Evolutionary conservation across 1,140 invertebrate species (phyloP), one percentile per base, ranked within the genome.

Genomic region (Drosophila busckii): DNA sequence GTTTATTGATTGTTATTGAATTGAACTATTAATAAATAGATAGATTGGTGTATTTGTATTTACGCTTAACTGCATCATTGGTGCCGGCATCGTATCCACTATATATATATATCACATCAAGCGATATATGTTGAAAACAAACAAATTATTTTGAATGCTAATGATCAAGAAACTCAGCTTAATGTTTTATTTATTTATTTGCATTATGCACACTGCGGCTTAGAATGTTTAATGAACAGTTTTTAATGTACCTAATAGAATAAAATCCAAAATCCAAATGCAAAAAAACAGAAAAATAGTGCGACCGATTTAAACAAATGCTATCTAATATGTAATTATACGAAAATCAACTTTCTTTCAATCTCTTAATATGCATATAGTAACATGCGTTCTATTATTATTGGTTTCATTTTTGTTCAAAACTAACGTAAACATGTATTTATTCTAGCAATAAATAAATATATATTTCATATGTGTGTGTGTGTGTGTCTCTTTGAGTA

Each of bases 181-280:
- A 71, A 70, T 84, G 63, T 83, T 84, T 76, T 82, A 82, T 68
- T 66, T 75, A 82, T 85, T 85, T 85, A 85, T 85, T 85, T 85
- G 83, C 83, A 83, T 85, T 85, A 85, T 85, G 83, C 83, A 85
- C 83, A 85, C 83, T 85, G 75, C 83, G 83, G 83, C 83, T 85
- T 85, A 73, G 64, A 85, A 82, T 78, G 67, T 80, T 80, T 68
- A 56, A 55, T 40, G 32, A 83, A 58, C 53, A 64, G 35, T 55
- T 70, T n/a, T 67, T 56, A 65, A 60, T 65, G 75, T 73, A 64
- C 63, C 63, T 70, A 15, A 46, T 9, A 48, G 32, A 40, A 61
- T 45, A 50, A 55, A 60, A 44, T 50, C 20, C 19, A 62, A 52
- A 66, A 61, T 32, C 23, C 22, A 49, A 62, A 34, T 38, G 31